phyloP scores from a whole-genome alignment of 1,140 invertebrate genomes.

The Drosophila quadrilineata region DNA sequence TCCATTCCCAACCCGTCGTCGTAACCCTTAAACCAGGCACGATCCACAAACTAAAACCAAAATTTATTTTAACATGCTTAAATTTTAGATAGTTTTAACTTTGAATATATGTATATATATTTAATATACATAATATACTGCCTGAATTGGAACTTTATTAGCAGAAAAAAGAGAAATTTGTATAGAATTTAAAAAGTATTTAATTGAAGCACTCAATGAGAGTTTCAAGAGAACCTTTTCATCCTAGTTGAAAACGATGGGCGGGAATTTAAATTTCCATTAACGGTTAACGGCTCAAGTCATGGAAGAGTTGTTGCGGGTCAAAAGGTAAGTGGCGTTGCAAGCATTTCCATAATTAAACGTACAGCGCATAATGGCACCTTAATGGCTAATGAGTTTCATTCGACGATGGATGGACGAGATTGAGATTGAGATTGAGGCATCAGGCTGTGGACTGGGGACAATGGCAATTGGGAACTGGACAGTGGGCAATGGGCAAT shows the following conservation, averaged over 20 bases:
- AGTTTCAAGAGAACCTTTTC: no score
- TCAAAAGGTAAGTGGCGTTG: conserved; percentile 11
- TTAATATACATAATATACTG: no score
- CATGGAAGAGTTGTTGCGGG: no score
- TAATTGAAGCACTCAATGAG: background rate
- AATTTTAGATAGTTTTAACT: background rate
- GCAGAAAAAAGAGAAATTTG: no score
- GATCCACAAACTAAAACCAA: no score
- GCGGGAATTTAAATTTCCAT: conserved; percentile 8
- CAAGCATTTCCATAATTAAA: conserved; percentile 65
- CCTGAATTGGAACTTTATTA: no score
- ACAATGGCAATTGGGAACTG: background rate
- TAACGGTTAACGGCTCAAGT: conserved; percentile 11
- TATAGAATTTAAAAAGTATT: no score
- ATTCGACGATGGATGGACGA: background rate
- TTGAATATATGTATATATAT: background rate
- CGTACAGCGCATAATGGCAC: conserved; percentile 66
- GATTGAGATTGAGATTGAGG: background rate
- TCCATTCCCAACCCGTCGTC: background rate
- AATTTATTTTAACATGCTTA: conserved; percentile 34
- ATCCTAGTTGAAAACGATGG: background rate
- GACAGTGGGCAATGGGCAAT: background rate
- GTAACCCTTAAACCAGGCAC: no score
- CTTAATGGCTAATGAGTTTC: conserved; percentile 72
- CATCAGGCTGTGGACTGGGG: no score